Base-by-base conservation (phyloP, 2,888 invertebrate species). In the Endomychus coccineus region DNA sequence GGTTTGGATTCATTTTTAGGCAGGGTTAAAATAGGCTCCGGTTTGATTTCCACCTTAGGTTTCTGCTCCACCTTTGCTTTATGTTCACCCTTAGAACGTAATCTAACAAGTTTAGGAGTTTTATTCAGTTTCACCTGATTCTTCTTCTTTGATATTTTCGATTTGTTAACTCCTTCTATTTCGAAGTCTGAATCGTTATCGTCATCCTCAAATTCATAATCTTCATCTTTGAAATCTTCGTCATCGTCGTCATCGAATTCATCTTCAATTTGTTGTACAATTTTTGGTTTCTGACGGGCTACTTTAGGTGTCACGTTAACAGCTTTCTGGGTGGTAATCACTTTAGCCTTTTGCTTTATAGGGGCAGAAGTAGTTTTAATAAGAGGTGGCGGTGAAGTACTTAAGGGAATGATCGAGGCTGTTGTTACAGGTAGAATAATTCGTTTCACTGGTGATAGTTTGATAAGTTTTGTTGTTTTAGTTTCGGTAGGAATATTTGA, bases 161-260 rank as follows among this genome's bases (percentile, higher is more conserved):
- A 40, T 49, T 47, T 48, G 30, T 45, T 28, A 10, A 35, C 41
- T 48, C 61, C 54, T 30, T 59, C 57, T 22, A 61, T 36, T 43
- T 64, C 64, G 45, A 59, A 66, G 50, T 76, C 70, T 48, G 75
- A 75, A 51, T 75, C 75, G 58, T 75, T 59, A 33, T 59, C 61
- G 46, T 65, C 62, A 44, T 65, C 63, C 13, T 61, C 59, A 30
- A 50, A 43, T 36, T 54, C 57, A 25, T 59, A 71, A 41, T 72
- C 24, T 24, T 36, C 29, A 29, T 36, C 27, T 21, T 34, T 29
- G 23, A 28, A 68, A 54, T 73, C 72, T 36, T 72, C 71, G 39
- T 76, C 73, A 21, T 73, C 73, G 23, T 35, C 36, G 12, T 50
- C 48, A 16, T 44, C 42, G 10, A 43, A 46, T 16, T 48, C 43